Evolutionary conservation across 2,888 invertebrate species (phyloP), one percentile per base, ranked within the genome.

Genomic region (Campoletis raptor): DNA sequence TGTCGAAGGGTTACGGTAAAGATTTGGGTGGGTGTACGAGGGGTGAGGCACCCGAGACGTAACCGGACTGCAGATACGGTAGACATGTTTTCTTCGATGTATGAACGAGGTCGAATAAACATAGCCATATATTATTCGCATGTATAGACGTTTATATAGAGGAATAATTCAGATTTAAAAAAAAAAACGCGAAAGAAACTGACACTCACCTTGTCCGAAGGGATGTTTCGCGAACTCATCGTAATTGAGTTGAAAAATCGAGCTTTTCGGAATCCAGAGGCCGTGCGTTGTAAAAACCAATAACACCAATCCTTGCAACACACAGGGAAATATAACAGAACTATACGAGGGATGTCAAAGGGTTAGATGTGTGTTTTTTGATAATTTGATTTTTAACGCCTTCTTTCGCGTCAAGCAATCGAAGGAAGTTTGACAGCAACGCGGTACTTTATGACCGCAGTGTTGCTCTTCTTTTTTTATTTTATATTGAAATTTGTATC

Each of bases 151-250:
- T 40, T n/a, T 40, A 61, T 69, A 67, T 48, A 12, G 15, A 45
- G n/a, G 48, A 66, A 18, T 54, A 57, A 52, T 21, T 82, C 9
- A 61, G 10, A 30, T 10, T 61, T n/a, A 78, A 42, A 9, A 45
- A 10, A 48, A 78, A 69, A 54, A 87, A 57, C 67, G 88, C 89
- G 88, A 74, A 61, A 66, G 54, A 18, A 74, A 21, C 21, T 76
- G 67, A 70, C 24, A 88, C 95, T 95, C 95, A 97, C 97, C 97
- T 97, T 97, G 96, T 97, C 97, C 95, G 97, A 96, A 94, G 97
- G 97, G 95, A 97, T 96, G 95, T 97, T 97, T 95, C 97, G 97
- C 94, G 96, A 96, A 95, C 97, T 96, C 97, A 97, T 97, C 95
- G 95, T 95, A 92, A 90, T 67, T 42, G 37, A 37, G 67, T 30